A percentile compares a stretch with the other conserved stretches of the same genome.
phyloP scores from a whole-genome alignment of 2,797 vertebrate genomes.

The Buceros bicornis region DNA sequence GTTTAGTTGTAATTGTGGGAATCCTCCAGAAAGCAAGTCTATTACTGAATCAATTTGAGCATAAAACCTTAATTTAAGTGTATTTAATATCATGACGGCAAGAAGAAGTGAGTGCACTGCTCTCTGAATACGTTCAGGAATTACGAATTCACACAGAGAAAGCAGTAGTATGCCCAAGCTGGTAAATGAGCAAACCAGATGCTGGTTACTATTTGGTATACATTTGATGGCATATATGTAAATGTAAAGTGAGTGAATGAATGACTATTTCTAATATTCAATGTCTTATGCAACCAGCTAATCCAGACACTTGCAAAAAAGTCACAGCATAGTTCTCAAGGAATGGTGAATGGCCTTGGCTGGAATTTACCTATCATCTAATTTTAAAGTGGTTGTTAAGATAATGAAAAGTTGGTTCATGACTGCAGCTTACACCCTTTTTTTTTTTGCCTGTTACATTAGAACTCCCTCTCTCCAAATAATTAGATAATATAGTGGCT shows the following conservation, averaged over 20 bases:
- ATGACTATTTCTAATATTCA: background rate
- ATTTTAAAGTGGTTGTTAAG: background rate
- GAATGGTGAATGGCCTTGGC: background rate
- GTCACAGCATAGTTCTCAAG: background rate
- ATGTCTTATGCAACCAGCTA: background rate
- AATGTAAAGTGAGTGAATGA: background rate
- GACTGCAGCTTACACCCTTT: background rate
- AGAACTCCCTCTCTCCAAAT: background rate
- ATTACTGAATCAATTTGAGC: slow-evolving; percentile 14
- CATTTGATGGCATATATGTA: background rate
- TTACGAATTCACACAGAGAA: slow-evolving; percentile 27
- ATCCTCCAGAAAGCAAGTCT: background rate
- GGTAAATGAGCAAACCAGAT: slow-evolving; percentile 10
- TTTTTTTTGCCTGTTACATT: slow-evolving; percentile 59
- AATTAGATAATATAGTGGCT: slow-evolving; percentile 49
- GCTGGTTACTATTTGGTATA: slow-evolving; percentile 10
- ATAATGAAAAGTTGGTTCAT: slow-evolving; percentile 12
- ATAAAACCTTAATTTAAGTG: slow-evolving; percentile 1
- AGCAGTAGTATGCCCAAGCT: background rate
- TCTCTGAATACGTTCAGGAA: background rate
- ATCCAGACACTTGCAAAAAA: background rate
- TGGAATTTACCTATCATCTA: slow-evolving; percentile 12
- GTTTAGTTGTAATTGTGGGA: slow-evolving; percentile 16
- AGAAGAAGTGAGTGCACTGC: background rate
- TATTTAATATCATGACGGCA: background rate